Base-by-base conservation (phyloP, 2,113 vertebrate species). In the Neodon shergylaensis region DNA sequence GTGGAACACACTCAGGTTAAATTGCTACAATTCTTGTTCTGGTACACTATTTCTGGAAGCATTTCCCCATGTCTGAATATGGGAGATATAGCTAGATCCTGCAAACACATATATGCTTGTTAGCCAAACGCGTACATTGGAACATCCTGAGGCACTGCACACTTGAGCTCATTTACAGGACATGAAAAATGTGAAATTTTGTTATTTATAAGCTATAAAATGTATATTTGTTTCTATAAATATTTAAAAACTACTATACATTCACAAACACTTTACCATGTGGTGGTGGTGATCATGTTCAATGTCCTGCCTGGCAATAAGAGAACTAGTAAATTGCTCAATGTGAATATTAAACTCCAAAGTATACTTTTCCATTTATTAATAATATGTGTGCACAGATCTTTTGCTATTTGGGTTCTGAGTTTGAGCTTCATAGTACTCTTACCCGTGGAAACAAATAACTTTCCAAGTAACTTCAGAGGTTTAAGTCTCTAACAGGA, bases 371-470 rank as follows among this genome's bases (percentile, higher is more conserved):
- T 70, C 31, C 42, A n/a, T 17, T 14, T 16, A 61, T 36, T 10
- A 33, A 33, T 5, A 58, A 36, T 12, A 21, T 1, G 28, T 2
- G 5, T 0, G 1, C 1, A 28, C 14, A 1, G 0, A 39, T 33
- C 17, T n/a, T 58, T 65, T 49, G 66, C n/a, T 9, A 16, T 0
- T n/a, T 44, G 28, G 52, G 65, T 79, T 79, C 77, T 36, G 49
- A 54, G 39, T 63, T 42, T 47, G 42, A 47, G 73, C 2, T 28
- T 72, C 42, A 17, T 13, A 22, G 54, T 26, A 47, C 22, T 39
- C 14, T 42, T 21, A 7, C 61, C 0, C 1, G 0, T 0, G 26
- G 74, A 14, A n/a, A 39, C 44, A 10, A 33, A 24, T 0, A 0
- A 68, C 73, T 63, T 47, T n/a, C 87, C 5, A 1, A 79, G 12